These are phyloP conservation scores for Styela plicata DNA, from an alignment of 23 tunicate species.

Conservation along the genomic window DNA sequence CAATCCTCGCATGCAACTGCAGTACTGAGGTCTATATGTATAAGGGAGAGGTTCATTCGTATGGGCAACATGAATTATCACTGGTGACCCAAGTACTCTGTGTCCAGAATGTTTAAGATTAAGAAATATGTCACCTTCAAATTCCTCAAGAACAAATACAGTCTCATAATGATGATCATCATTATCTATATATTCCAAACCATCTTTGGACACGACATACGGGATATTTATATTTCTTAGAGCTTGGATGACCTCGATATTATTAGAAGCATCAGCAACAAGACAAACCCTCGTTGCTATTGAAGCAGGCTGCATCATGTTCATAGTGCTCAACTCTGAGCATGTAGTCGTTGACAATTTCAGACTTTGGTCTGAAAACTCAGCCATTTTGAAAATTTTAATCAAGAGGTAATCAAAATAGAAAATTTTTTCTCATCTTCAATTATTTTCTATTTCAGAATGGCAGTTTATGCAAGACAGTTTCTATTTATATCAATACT, in stretches of 20 bases:
- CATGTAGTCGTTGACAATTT: constrained; percentile 67
- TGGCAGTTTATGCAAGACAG: too few relatives aligned
- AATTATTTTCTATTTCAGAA: too few relatives aligned
- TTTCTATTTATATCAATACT: too few relatives aligned
- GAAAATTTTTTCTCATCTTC: too few relatives aligned
- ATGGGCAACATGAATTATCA: constrained; percentile 46
- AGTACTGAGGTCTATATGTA: constrained; percentile 71
- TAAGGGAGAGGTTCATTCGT: constrained; percentile 88
- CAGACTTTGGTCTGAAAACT: constrained; percentile 59
- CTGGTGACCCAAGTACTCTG: constrained; percentile 74
- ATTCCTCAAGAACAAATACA: constrained; percentile 74
- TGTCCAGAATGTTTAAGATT: constrained; percentile 43
- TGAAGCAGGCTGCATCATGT: constrained; percentile 38
- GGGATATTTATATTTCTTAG: constrained; percentile 64
- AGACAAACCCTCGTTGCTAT: constrained; percentile 90
- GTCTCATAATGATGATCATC: constrained; percentile 85
- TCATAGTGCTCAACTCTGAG: constrained; percentile 51
- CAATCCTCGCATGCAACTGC: constrained; percentile 83
- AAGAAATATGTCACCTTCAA: constrained; percentile 62
- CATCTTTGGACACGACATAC: constrained; percentile 50
- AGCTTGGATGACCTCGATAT: constrained; percentile 47
- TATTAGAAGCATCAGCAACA: constrained; percentile 38
- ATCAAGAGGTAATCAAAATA: too few relatives aligned
- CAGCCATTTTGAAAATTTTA: constrained; percentile 10
- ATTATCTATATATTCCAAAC: constrained; percentile 60